A percentile compares a stretch with the other conserved stretches of the same genome.
phyloP scores from a whole-genome alignment of 2,888 invertebrate genomes.

The Frankliniella fusca region DNA sequence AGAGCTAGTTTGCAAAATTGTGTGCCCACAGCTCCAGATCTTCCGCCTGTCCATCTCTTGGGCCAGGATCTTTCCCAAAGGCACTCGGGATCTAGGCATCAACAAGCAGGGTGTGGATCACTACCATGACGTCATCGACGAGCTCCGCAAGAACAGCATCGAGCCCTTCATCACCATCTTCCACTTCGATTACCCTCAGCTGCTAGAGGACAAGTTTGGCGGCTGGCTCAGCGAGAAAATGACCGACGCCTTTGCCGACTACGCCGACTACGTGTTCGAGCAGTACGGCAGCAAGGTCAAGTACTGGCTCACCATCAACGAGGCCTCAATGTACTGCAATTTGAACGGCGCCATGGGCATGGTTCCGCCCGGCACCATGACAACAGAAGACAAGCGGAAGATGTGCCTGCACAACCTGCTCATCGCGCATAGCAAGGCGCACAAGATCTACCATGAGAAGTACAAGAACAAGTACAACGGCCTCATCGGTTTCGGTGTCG shows the following conservation, averaged over 20 bases:
- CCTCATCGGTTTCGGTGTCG: neutral
- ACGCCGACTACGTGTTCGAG: neutral
- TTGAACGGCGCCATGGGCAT: slow-evolving; percentile 27
- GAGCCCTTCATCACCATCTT: neutral
- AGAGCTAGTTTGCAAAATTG: no score
- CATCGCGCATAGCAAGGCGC: neutral
- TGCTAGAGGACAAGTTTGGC: neutral
- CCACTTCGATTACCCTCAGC: neutral
- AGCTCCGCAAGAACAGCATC: neutral
- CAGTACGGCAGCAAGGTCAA: slow-evolving; percentile 3
- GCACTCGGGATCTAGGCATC: neutral
- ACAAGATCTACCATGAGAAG: neutral
- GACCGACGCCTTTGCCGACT: neutral
- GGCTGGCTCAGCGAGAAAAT: neutral
- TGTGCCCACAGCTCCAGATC: neutral
- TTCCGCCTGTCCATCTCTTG: neutral
- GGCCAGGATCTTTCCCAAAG: neutral
- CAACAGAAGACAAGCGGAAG: neutral
- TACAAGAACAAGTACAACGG: neutral
- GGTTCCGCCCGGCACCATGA: neutral
- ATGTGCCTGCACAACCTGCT: neutral
- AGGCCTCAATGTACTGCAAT: slow-evolving; percentile 32
- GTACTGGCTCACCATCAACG: slow-evolving; percentile 14
- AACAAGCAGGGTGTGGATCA: neutral
- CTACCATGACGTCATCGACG: neutral